Conservation (phyloP, 2,888 invertebrate species). For the Lysandra coridon region DNA sequence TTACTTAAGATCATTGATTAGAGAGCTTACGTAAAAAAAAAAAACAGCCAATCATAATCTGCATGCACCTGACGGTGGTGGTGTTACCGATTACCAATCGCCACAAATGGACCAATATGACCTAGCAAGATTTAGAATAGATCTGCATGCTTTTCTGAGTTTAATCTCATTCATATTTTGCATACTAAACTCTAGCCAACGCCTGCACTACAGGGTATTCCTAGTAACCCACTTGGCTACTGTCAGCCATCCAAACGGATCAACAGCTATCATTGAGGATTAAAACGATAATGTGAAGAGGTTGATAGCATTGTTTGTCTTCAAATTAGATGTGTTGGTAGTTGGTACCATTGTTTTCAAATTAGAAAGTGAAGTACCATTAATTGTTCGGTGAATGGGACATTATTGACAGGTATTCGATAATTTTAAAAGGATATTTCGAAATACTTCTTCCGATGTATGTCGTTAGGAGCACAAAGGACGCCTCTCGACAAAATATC, state of each 20-base stretch:
- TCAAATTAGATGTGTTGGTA: neutral
- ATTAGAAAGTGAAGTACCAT: neutral
- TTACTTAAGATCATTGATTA: too few species aligned
- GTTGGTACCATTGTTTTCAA: neutral
- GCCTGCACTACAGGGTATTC: slow-evolving; percentile 1
- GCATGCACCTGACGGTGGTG: too few species aligned
- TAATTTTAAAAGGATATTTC: neutral
- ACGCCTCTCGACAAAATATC: neutral
- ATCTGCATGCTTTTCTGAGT: too few species aligned
- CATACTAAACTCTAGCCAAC: neutral
- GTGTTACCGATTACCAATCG: too few species aligned
- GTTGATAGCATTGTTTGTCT: neutral
- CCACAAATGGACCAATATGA: too few species aligned
- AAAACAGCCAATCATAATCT: too few species aligned
- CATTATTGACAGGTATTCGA: neutral
- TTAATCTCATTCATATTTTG: too few species aligned
- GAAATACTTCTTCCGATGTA: neutral
- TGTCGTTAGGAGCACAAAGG: too few species aligned
- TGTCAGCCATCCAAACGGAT: neutral
- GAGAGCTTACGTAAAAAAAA: too few species aligned
- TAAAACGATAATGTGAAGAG: neutral
- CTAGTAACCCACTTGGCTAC: slow-evolving; percentile 5
- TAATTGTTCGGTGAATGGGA: neutral
- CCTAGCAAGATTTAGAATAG: too few species aligned
- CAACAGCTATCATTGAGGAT: neutral